phyloP scores from a whole-genome alignment of 2,113 vertebrate genomes.

The Anthoscopus minutus region DNA sequence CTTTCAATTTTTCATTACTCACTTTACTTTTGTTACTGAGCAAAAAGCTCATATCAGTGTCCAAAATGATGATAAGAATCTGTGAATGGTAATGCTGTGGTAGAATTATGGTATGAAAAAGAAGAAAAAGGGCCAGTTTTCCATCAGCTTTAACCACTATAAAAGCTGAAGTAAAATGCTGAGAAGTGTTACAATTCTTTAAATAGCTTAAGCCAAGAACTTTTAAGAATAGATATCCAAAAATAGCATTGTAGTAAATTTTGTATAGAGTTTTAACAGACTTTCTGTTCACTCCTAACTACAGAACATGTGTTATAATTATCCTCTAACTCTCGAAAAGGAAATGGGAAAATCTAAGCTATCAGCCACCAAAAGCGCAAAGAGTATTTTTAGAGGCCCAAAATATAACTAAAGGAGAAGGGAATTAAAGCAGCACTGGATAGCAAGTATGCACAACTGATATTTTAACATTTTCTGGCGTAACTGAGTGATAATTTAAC shows the following conservation, averaged over 20 bases:
- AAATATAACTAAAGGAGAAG: not conserved
- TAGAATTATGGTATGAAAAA: not conserved
- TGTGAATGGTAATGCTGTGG: not conserved
- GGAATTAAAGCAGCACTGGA: not conserved
- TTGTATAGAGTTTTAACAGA: not conserved
- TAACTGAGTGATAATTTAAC: not conserved
- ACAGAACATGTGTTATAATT: not conserved
- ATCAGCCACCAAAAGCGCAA: not conserved
- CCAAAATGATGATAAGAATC: not conserved
- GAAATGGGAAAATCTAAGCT: not conserved
- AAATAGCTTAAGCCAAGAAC: conserved; percentile 49
- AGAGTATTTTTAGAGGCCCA: not conserved
- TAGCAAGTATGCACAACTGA: not conserved
- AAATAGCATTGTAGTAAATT: conserved; percentile 54
- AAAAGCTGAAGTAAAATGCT: conserved; percentile 18
- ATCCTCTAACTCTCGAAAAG: not conserved
- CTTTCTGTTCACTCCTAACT: not conserved
- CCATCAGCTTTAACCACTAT: conserved; percentile 16
- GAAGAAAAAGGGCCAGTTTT: conserved; percentile 1
- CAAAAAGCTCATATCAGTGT: not conserved
- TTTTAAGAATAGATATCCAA: conserved; percentile 38
- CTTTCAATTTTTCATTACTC: not conserved
- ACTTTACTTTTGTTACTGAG: not conserved
- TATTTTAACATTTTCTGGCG: not conserved
- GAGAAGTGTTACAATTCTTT: conserved; percentile 38